Evolutionary conservation across 2,113 vertebrate genomes (phyloP), one percentile per base, ranked within the genome.

Genomic region (Poeciliopsis turrubarensis): DNA sequence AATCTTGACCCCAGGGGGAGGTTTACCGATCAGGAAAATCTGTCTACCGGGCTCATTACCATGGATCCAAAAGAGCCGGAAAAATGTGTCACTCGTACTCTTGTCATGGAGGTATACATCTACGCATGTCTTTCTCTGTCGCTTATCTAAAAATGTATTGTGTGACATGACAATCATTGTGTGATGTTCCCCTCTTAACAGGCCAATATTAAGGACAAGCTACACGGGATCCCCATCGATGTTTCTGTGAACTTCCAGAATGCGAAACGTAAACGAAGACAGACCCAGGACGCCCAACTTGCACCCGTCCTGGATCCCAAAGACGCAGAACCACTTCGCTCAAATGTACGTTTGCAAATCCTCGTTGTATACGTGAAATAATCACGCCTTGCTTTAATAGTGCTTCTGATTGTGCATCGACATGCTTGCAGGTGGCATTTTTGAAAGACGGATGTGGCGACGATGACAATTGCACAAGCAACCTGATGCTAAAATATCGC

Each of bases 181-280:
- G 12, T 69, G 14, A 70, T 30, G 1, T 17, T 25, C 9, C 73
- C 8, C 2, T 74, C 66, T 27, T 39, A 37, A 12, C 81, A 98
- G 97, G 96, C 97, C 4, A 95, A 93, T 74, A 95, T 98, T 72
- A 93, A 90, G 91, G 97, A 99, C 87, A 99, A 96, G 80, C 92
- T 98, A 60, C 95, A 80, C 1, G 96, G 95, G 26, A 96, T 99
- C 85, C 95, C 97, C 39, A 41, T 99, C 60, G 94, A 96, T 0
- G 95, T 97, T 67, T 92, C 88, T 0, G 93, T 97, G 68, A 91
- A 94, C 69, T 96, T 99, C 73, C 80, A 90, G 73, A 89, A 91
- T 6, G 14, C 82, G 78, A 60, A 90, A 51, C 92, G 94, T 68
- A 94, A 90, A 27, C 95, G 94, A 39, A 94, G 96, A 76, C 94